Base-by-base conservation (phyloP, 30 jellyfish, hydroid and myxozoan species). In the Turritopsis rubra region DNA sequence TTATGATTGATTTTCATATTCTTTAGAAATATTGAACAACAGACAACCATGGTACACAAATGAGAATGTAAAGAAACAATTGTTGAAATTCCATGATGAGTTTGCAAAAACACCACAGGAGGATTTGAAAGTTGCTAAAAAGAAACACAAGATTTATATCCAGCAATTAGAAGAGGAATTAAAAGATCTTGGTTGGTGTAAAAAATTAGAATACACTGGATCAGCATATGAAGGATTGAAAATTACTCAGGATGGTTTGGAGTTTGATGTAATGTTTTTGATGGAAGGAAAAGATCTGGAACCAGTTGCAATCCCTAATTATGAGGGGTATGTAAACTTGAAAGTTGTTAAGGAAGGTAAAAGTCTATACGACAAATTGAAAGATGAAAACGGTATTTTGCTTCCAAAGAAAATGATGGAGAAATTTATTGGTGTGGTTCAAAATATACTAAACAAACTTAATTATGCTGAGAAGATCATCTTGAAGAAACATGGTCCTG, bases 161-260 rank as follows among this genome's bases (percentile, higher is more conserved):
- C 28, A 68, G 77, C 28, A n/a, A 27, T 22, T 68, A 9, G 77
- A 68, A 68, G 77, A n/a, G 9, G 77, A 19, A 19, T 68, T 68
- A 22, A 68, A 68, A 68, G 77, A 68, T 7, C 31, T 7, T 7
- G 21, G 21, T 7, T 68, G 77, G 82, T 74, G 82, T 29, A 74
- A 74, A 74, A 74, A 74, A 19, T n/a, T 29, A 24, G 82, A 74
- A 29, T 74, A 74, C 82, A 74, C 82, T 74, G 82, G 82, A 20
- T 74, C 82, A 23, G 7, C 82, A 16, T 74, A 74, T 4, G 82
- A 74, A 74, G 82, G 82, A 16, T 29, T 74, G 24, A 74, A 74
- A 41, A 74, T 74, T 1, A 7, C 82, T 24, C 72, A 29, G 23
- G 82, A 74, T 74, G 82, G 82, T 21, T 41, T 74, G 9, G 82